These are phyloP conservation scores for Quadroppia sp. DNA, from an alignment of 2,888 invertebrate species.

Conservation along the genomic window DNA sequence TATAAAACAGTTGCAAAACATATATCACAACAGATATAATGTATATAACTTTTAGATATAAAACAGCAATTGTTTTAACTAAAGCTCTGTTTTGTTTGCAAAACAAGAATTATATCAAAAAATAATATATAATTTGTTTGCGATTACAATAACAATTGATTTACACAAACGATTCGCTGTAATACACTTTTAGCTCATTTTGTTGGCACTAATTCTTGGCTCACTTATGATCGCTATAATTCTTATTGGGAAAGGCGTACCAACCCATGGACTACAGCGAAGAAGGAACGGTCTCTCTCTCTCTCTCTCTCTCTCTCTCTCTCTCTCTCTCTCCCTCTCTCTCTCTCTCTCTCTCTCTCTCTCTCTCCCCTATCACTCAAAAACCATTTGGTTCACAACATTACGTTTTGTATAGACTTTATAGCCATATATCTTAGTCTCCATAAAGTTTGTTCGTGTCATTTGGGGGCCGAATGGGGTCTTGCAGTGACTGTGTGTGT, in stretches of 20 bases:
- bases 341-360: not conserved
- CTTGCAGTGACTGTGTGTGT: not conserved
- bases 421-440: constrained; percentile 9
- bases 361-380: not conserved
- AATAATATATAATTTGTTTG: not conserved
- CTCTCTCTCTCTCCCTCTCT: not conserved
- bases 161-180: not conserved
- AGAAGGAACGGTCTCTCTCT: too few relatives aligned
- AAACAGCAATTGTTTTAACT: too few relatives aligned
- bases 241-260: constrained; percentile 9
- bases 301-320: too few relatives aligned
- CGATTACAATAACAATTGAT: not conserved
- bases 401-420: not conserved
- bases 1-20: too few relatives aligned
- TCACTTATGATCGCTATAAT: constrained; percentile 6
- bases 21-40: too few relatives aligned
- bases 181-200: not conserved
- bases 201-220: not conserved
- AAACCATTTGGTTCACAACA: constrained; percentile 13
- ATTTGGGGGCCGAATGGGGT: not conserved
- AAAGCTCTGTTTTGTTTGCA: too few relatives aligned
- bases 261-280: too few relatives aligned
- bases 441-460: constrained; percentile 7
- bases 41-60: too few relatives aligned
- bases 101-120: too few relatives aligned